These are phyloP conservation scores for Sphaerodactylus townsendi DNA, from an alignment of 2,113 vertebrate genomes.

Conservation along the genomic window DNA sequence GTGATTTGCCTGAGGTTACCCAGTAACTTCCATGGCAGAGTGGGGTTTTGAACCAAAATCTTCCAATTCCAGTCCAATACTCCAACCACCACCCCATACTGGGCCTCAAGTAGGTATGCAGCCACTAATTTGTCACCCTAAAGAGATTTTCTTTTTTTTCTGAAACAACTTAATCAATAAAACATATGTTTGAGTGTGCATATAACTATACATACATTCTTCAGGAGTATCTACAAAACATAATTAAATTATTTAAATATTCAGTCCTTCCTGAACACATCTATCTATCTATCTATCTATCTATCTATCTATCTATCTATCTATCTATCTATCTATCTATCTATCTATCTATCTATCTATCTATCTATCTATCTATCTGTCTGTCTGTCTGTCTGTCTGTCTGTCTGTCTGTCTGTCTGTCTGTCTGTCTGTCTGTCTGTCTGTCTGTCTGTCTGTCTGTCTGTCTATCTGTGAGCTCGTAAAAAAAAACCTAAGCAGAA, in stretches of 20 bases:
- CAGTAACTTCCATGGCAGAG: too few species aligned
- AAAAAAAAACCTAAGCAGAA: neutral
- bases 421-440: neutral
- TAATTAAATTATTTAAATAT: constrained; percentile 14
- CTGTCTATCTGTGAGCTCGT: neutral
- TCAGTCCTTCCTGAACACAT: neutral
- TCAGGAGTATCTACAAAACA: constrained; percentile 17
- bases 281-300: neutral
- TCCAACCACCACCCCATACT: too few species aligned
- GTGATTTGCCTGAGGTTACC: too few species aligned
- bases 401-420: neutral
- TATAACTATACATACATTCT: constrained; percentile 20
- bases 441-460: too few species aligned
- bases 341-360: too few species aligned
- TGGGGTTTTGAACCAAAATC: too few species aligned
- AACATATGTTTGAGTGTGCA: constrained; percentile 17
- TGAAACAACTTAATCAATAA: neutral
- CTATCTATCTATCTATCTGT: too few species aligned
- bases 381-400: constrained; percentile 22
- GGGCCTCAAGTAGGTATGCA: constrained; percentile 29
- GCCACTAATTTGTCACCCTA: constrained; percentile 37
- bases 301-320: neutral
- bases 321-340: too few species aligned
- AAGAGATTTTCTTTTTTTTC: constrained; percentile 8
- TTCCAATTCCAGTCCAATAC: too few species aligned